Base-by-base conservation (phyloP, 2,797 vertebrate species). In the Anableps anableps region DNA sequence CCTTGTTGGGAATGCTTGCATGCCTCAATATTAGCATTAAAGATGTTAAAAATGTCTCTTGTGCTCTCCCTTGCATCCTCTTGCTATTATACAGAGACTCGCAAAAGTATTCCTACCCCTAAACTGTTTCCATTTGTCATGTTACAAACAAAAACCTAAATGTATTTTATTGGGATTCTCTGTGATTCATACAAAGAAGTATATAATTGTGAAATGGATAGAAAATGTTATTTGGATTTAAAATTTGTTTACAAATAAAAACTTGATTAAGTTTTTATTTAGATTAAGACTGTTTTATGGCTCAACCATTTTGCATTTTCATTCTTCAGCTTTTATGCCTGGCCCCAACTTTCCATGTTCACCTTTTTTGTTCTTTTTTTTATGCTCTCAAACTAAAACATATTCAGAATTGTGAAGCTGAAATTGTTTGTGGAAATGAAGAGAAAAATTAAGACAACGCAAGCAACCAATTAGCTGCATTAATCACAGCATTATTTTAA, bases 1-100 rank as follows among this genome's bases (percentile, higher is more conserved):
- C 62, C 38, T 80, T 72, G n/a, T 7, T 62, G 4, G 79, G 75
- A 81, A 80, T 41, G 51, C 48, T 36, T 72, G 75, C 79, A 78
- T 55, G 47, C 2, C 0, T 68, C 38, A 9, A 36, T 50, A 31
- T 34, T 60, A 3, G 26, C 2, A 53, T 76, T 60, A 3, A 78
- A 76, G 71, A n/a, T 53, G n/a, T 43, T 14, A 14, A 36, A n/a
- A 45, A 64, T 19, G 4, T 55, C 31, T 34, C n/a, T 14, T 48
- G 1, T 71, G 4, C 23, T 34, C 11, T 41, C 64, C 36, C 21
- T 21, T 17, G 10, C 7, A 6, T 78, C 34, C 31, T 68, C 5
- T n/a, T n/a, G 6, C 41, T 45, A 43, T 45, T 45, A 45, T 45
- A 16, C 23, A 43, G 9, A 29, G 23, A 45, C 13, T 29, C 45